Base-by-base conservation (phyloP, 53 echinoderm and acorn worm genomes). In the Henricia sp. region DNA sequence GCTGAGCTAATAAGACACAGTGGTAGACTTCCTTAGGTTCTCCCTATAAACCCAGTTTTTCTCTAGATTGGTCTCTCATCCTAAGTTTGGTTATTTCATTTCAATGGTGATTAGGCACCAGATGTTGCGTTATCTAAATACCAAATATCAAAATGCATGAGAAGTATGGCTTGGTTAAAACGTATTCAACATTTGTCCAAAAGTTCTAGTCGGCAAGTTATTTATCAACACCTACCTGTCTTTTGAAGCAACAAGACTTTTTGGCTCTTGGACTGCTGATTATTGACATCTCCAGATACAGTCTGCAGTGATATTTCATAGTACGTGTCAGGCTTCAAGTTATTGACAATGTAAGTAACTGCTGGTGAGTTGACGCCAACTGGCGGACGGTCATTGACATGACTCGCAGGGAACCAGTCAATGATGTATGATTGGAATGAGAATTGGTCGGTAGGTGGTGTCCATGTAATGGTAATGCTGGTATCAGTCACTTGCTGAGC, bases 321-420 rank as follows among this genome's bases (percentile, higher is more conserved):
- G 34, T 17, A 12, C 13, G 80, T 80, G 24, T 80, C 80, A 0
- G 80, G 64, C 80, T 57, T 41, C 41, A 80, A 64, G 48, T 64
- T 80, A 0, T 6, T 21, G 62, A 80, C 34, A 34, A 10, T 1
- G 21, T 63, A 80, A 54, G 3, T 55, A 27, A 12, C 12, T 2
- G 50, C 33, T 2, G 64, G 48, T 19, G 9, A 11, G 11, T 37
- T 80, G 80, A 1, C 10, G 17, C n/a, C n/a, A n/a, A n/a, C 14
- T 21, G 80, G 80, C 8, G 80, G 80, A 4, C 80, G 80, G 21
- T 2, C 10, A 10, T 13, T 6, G 3, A 11, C 4, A 34, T 80
- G 80, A 21, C 80, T 80, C 1, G 80, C 24, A 14, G 80, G 80
- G 50, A 63, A 80, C 80, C 80, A 80, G 64, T 80, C 39, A 6